Base-by-base conservation (phyloP, 37 sponge, comb jelly and placozoan genomes). In the Dysidea cf. avara region DNA sequence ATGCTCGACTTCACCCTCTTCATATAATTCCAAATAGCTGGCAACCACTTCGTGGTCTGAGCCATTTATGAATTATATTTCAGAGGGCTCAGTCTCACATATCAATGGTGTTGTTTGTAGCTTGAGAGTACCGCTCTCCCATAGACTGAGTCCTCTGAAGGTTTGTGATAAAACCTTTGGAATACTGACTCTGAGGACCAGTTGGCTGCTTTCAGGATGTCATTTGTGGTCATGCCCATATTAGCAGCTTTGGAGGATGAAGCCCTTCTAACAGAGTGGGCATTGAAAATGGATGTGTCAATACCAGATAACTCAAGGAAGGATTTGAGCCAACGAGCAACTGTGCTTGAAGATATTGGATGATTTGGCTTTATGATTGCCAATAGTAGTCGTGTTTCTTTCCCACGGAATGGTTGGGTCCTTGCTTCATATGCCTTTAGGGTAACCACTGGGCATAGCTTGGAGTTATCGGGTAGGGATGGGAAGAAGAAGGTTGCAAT, bases 251-350 rank as follows among this genome's bases (percentile, higher is more conserved):
- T n/a, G 32, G 79, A 68, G 28, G 70, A 17, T 7, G 61, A 56
- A 26, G 69, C 79, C 20, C 29, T 30, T 20, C 69, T 67, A 3
- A 43, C 35, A 7, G 79, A 78, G 61, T 78, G 79, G 3, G 70
- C 79, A 46, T 78, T 78, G 48, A 78, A 68, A 2, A 68, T 56
- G 25, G 35, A 56, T n/a, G 60, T 78, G 32, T 78, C 70, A 12
- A 78, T 68, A 3, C 69, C 79, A 57, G 79, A 59, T 32, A 20
- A 21, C 2, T 17, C 14, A 3, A 78, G 67, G 60, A 35, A 46
- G 9, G 21, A 4, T 32, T 68, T 68, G 29, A 78, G 61, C 79
- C 79, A 78, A 32, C 69, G 39, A 12, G 69, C 79, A 13, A 78
- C 34, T 17, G 79, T 68, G 18, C 70, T 68, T 12, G 79, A n/a